Evolutionary conservation across 1,140 invertebrate species (phyloP).

Genomic region (Ylistrum balloti): DNA sequence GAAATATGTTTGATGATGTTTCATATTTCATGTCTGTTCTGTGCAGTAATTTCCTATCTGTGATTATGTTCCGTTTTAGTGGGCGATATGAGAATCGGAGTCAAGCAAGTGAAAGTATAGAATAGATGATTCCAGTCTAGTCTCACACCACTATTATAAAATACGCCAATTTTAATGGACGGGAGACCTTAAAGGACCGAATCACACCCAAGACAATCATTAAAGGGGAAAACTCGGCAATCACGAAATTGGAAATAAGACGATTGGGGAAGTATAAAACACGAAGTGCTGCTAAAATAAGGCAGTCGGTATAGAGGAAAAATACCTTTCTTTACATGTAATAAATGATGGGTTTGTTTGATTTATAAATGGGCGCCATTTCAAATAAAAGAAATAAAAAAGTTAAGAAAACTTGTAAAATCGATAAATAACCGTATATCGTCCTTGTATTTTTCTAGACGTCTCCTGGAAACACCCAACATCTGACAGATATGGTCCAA

Average conservation of each 20-base stretch:
- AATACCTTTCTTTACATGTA: not conserved
- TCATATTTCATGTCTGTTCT: not conserved
- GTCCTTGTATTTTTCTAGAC: too few species aligned
- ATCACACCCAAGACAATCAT: not conserved
- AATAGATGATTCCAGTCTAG: not conserved
- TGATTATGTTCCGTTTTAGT: not conserved
- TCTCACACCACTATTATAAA: not conserved
- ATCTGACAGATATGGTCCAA: too few species aligned
- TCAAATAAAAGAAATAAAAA: not conserved
- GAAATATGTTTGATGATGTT: slow-evolving; percentile 1
- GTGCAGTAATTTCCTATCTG: not conserved
- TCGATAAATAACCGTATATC: too few species aligned
- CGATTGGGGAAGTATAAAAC: not conserved
- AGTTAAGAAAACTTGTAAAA: not conserved
- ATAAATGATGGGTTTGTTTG: not conserved
- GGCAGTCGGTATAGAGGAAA: not conserved
- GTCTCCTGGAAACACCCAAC: too few species aligned
- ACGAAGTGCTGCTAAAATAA: not conserved
- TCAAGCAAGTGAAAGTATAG: not conserved
- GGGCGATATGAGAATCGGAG: not conserved
- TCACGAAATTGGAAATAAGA: slow-evolving; percentile 35
- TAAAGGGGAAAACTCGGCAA: not conserved
- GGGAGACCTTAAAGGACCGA: not conserved
- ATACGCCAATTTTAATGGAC: not conserved
- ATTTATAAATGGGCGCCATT: slow-evolving; percentile 9